Evolutionary conservation across 2,797 vertebrate genomes (phyloP).

Genomic region (Clarias laeviceps): DNA sequence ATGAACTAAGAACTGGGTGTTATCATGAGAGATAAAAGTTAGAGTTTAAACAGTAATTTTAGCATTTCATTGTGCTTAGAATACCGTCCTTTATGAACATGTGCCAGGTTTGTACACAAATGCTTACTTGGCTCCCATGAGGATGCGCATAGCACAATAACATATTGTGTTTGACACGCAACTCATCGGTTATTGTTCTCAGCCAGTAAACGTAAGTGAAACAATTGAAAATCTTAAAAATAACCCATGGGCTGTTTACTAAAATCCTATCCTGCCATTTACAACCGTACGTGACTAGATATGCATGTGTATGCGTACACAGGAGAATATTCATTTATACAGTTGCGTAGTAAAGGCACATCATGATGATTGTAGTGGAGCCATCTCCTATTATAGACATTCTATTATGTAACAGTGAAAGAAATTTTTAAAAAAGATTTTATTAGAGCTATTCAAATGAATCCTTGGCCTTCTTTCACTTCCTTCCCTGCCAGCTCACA

Average conservation of each 20-base stretch:
- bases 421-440: not conserved
- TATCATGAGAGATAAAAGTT: not conserved
- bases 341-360: not conserved
- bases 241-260: slow-evolving; percentile 49
- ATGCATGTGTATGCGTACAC: slow-evolving; percentile 36
- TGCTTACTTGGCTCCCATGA: slow-evolving; percentile 27
- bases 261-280: slow-evolving; percentile 45
- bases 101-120: slow-evolving; percentile 8
- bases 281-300: slow-evolving; percentile 46
- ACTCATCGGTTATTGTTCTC: slow-evolving; percentile 35
- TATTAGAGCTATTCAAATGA: not conserved
- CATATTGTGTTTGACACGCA: slow-evolving; percentile 54
- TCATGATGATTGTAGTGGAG: not conserved
- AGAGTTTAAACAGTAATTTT: not conserved
- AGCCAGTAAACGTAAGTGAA: slow-evolving; percentile 36
- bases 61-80: not conserved
- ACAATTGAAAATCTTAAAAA: slow-evolving; percentile 50
- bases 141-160: slow-evolving; percentile 39
- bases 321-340: slow-evolving; percentile 33
- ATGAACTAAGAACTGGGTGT: not conserved
- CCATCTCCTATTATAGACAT: not conserved
- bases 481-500: not conserved
- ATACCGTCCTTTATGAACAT: not conserved
- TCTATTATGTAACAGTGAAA: not conserved
- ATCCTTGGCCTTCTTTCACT: no score